Base-by-base conservation (phyloP, 2,888 invertebrate species). In the Smittia sp. region DNA sequence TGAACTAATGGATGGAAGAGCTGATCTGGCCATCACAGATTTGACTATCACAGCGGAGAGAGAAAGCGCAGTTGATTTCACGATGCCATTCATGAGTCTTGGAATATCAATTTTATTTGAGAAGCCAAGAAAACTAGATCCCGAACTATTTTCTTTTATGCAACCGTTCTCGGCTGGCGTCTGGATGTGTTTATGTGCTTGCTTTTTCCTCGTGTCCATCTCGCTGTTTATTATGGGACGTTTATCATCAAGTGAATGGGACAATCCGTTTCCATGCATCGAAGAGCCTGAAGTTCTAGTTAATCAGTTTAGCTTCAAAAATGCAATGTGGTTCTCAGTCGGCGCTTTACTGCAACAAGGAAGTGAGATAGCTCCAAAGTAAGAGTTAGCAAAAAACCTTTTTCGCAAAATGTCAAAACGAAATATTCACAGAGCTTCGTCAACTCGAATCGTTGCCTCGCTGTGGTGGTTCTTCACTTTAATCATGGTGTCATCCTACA, bases 41-140 rank as follows among this genome's bases (percentile, higher is more conserved):
- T 86, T 99, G 74, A 98, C 98, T 38, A 98, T 99, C 77, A 99
- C 96, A 25, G 97, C 95, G 82, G 94, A 96, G 81, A 88, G 99
- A 80, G 96, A 96, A 80, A 89, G 91, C 79, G 89, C 76, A 73
- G 96, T 98, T 1, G 98, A 98, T 84, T 99, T 99, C 83, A 98
- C 98, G 25, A 97, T 97, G 89, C 99, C 99, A 0, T 99, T 98
- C 82, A 98, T 99, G 94, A 97, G 96, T 83, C 86, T 98, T 73
- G 95, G 98, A 74, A 98, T 98, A 77, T 96, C 96, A 75, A 97
- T 99, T 78, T 84, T 98, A 74, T 98, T 94, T 85, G 89, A 94
- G 77, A 96, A 95, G 79, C 96, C 98, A 18, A 92, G 92, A 78
- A 93, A 93, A 79, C 93, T 94, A 79, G 91, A 94, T 13, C 96